phyloP scores from a whole-genome alignment of 2,888 invertebrate species.

The Ashinkailepas kermadecensis region DNA sequence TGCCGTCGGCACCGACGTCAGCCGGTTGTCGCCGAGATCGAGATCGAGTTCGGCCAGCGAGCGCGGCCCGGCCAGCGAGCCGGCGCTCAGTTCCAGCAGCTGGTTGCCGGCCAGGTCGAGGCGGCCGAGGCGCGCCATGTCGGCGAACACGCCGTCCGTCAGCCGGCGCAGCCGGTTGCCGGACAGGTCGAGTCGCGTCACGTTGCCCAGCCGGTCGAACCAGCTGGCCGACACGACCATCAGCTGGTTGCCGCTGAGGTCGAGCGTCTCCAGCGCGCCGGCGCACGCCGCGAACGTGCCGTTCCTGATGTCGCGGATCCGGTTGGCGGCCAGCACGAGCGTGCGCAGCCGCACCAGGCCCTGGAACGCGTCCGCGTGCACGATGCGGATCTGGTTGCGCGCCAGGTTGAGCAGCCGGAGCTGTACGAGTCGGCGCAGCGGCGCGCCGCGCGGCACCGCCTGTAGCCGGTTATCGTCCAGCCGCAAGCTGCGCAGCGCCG shows the following conservation, averaged over 20 bases:
- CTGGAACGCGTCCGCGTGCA: constrained; percentile 41
- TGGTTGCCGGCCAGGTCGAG: constrained; percentile 39
- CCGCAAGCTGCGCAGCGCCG: constrained; percentile 40
- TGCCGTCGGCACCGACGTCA: constrained; percentile 33
- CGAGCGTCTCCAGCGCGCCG: constrained; percentile 38
- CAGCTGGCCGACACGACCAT: constrained; percentile 40
- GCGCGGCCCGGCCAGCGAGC: constrained; percentile 39
- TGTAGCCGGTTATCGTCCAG: constrained; percentile 42
- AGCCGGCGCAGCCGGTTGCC: constrained; percentile 40
- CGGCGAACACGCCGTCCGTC: constrained; percentile 37
- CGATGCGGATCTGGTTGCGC: constrained; percentile 40
- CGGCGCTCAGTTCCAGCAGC: constrained; percentile 38
- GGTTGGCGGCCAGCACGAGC: constrained; percentile 41
- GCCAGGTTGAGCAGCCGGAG: constrained; percentile 41
- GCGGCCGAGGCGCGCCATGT: constrained; percentile 36
- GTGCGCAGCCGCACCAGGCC: constrained; percentile 39
- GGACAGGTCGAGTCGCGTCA: constrained; percentile 39
- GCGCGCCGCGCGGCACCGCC: constrained; percentile 38
- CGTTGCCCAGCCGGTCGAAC: constrained; percentile 41
- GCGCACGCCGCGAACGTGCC: constrained; percentile 42
- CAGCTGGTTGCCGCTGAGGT: constrained; percentile 41
- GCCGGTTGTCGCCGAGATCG: constrained; percentile 34
- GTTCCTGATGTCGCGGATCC: constrained; percentile 40
- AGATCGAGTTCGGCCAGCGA: constrained; percentile 35
- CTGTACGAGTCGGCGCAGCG: constrained; percentile 40